Evolutionary conservation across 2,797 vertebrate genomes (phyloP), one percentile per base, ranked within the genome.

Genomic region (Nannoperca obscura): DNA sequence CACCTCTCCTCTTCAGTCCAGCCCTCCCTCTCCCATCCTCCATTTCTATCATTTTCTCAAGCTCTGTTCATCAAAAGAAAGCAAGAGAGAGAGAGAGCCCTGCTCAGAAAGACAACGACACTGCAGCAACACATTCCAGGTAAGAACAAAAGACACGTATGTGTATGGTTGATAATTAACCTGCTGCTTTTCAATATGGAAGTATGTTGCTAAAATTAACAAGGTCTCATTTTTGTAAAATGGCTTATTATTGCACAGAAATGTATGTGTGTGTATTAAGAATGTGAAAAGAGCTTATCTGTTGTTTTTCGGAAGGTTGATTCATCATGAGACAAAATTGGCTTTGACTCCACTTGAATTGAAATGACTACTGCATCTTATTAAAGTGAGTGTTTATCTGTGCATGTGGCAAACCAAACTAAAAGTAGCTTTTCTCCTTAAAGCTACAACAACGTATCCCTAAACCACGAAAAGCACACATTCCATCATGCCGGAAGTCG

Each of bases 11-110:
- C 80, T 72, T 52, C 63, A 40, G 22, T 73, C 74, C 58, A 83
- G 69, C 80, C 42, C 77, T 81, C 71, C 22, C 72, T 80, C 70
- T 79, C 78, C 70, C 55, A 17, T 83, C 40, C 66, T 87, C 80
- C 76, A 78, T 88, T 87, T 84, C 79, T 91, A 73, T 86, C 42
- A 71, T 80, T 88, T 82, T 71, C 52, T 59, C 62, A 61, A 84
- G 77, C 78, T 77, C 49, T 75, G 76, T 63, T 86, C 83, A 85
- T 76, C 87, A 86, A 90, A 85, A 70, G 32, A 67, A 78, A 76
- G 27, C 46, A 63, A 9, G 44, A 27, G 24, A 27, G 24, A 27
- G 24, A 27, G 24, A 27, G 24, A 61, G 78, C 80, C 81, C 58
- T 22, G 59, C 69, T 79, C 52, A 55, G 57, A 75, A 34, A 86